Evolutionary conservation across 2,113 vertebrate species (phyloP).

Genomic region (Gambusia affinis): DNA sequence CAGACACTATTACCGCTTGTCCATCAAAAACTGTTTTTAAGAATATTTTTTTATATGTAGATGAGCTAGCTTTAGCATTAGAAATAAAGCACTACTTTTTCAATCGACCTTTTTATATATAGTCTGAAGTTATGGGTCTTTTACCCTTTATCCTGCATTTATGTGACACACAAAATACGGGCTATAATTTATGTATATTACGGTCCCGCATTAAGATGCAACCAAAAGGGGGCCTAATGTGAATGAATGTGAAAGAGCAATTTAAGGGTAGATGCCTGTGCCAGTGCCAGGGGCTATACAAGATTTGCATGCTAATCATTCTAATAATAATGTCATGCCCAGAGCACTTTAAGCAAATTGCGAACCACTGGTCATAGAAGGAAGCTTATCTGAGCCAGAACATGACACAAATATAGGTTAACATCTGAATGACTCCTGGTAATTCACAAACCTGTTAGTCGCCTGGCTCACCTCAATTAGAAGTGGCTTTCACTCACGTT

Average conservation of each 20-base stretch:
- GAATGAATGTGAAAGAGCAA: constrained; percentile 82
- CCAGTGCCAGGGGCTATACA: constrained; percentile 78
- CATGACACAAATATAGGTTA: constrained; percentile 75
- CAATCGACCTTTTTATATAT: constrained; percentile 10
- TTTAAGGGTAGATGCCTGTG: constrained; percentile 79
- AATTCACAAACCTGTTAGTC: constrained; percentile 67
- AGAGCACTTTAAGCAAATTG: constrained; percentile 79
- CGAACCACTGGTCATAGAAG: constrained; percentile 75
- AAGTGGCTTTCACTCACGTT: constrained; percentile 45
- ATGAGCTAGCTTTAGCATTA: neutral
- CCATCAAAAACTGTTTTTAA: too few species aligned
- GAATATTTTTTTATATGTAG: too few species aligned
- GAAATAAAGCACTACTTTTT: neutral
- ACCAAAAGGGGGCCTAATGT: constrained; percentile 77
- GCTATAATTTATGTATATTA: constrained; percentile 73
- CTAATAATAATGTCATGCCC: constrained; percentile 83
- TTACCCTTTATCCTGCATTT: constrained; percentile 42
- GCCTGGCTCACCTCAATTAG: constrained; percentile 68
- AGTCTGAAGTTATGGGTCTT: constrained; percentile 30
- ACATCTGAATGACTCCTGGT: constrained; percentile 70
- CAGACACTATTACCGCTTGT: too few species aligned
- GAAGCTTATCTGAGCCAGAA: constrained; percentile 75
- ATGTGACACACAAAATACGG: constrained; percentile 52
- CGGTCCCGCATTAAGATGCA: constrained; percentile 79
- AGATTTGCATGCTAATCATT: constrained; percentile 86